A percentile compares a stretch with the other conserved stretches of the same genome.
Evolutionary conservation across 1,140 invertebrate species (phyloP).

Genomic region (Drosophila lini): DNA sequence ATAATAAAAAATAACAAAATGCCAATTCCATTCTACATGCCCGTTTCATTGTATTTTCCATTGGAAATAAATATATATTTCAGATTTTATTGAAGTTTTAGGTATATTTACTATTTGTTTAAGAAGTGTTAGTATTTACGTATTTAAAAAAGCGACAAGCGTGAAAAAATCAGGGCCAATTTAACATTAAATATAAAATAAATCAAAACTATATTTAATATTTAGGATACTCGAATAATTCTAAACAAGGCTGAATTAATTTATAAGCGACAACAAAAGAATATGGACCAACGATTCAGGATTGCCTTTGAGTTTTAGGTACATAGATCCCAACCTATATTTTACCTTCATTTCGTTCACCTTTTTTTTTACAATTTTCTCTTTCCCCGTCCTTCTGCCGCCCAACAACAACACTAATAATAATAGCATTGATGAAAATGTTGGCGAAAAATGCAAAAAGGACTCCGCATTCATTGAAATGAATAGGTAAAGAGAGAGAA

Average conservation of each 20-base stretch:
- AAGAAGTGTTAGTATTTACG: too few relatives aligned
- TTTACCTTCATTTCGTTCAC: not conserved
- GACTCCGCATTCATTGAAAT: constrained; percentile 13
- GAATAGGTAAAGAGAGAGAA: not conserved
- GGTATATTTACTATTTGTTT: too few relatives aligned
- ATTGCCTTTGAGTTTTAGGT: constrained; percentile 4
- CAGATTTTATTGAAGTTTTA: too few relatives aligned
- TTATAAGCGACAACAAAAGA: not conserved
- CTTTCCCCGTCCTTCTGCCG: not conserved
- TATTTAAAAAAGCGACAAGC: too few relatives aligned
- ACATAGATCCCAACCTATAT: not conserved
- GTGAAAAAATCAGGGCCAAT: too few relatives aligned
- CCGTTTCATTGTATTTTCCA: too few relatives aligned
- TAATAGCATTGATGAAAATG: constrained; percentile 3
- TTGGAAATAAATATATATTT: too few relatives aligned
- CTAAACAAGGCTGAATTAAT: not conserved
- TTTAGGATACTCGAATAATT: not conserved
- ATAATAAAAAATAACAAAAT: too few relatives aligned
- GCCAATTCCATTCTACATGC: too few relatives aligned
- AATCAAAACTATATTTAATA: not conserved
- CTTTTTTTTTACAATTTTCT: not conserved
- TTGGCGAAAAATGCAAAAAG: constrained; percentile 22
- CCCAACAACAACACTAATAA: not conserved
- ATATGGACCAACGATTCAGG: not conserved
- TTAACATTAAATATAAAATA: not conserved